A percentile compares a stretch with the other conserved stretches of the same genome.
Evolutionary conservation across 2,797 vertebrate species (phyloP).

Genomic region (Pangasius krempfi): DNA sequence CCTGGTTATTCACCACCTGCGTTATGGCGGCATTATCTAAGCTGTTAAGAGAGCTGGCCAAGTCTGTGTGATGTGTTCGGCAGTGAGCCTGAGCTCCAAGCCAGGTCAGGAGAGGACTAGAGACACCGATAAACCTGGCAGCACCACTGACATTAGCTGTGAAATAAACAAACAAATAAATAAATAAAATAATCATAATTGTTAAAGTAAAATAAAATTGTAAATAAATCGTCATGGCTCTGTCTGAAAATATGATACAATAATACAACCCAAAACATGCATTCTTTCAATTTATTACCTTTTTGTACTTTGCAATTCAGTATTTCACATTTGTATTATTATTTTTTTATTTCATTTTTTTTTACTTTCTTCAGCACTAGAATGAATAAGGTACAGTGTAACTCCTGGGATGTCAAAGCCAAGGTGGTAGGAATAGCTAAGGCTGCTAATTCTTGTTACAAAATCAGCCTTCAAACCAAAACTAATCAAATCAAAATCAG

Average conservation of each 20-base stretch:
- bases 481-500: not conserved
- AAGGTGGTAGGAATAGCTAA: not conserved
- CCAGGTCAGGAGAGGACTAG: slow-evolving; percentile 8
- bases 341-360: not conserved
- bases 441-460: too few relatives aligned
- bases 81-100: slow-evolving; percentile 17
- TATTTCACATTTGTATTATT: not conserved
- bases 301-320: not conserved
- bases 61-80: slow-evolving; percentile 34
- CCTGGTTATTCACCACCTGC: too few relatives aligned
- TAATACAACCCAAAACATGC: not conserved
- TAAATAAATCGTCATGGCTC: not conserved
- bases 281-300: too few relatives aligned
- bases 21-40: not conserved
- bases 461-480: not conserved
- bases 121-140: not conserved
- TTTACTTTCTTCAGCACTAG: not conserved
- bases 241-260: not conserved
- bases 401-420: not conserved
- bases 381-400: not conserved
- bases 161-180: not conserved
- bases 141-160: not conserved
- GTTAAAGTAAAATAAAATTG: not conserved
- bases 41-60: slow-evolving; percentile 18
- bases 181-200: not conserved